Base-by-base conservation (phyloP, 2,797 vertebrate species). In the Manis pentadactyla region DNA sequence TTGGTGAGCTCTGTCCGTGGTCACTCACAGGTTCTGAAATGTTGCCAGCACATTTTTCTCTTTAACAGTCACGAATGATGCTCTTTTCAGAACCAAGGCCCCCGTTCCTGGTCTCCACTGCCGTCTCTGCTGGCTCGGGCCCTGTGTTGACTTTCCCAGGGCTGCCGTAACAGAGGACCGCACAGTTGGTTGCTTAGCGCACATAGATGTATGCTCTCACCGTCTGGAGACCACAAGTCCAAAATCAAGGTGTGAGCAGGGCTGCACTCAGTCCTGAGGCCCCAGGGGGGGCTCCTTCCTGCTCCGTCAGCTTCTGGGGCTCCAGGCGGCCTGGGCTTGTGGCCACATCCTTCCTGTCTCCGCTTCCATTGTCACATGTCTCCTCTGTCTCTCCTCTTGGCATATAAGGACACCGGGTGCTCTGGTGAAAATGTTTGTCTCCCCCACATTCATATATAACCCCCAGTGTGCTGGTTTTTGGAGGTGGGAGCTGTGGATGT, bases 1-100 rank as follows among this genome's bases (percentile, higher is more conserved):
- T 83, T 49, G 19, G 29, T 7, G 31, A 18, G 42, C 61, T 34
- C 19, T 2, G 8, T 23, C 8, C 31, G 11, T 34, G 81, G 12
- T n/a, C 4, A 59, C 31, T 51, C 2, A 34, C 31, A 0, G 0
- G 7, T n/a, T 15, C 31, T 25, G 21, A 1, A 51, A 1, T 11
- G 8, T 11, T 23, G 42, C 21, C 42, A 11, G 42, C 46, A 4
- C 21, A 7, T 2, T 23, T 27, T 68, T 53, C 5, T 0, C 25
- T 4, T 29, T 68, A 19, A 1, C 5, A 0, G 15, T 37, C 23
- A 27, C 29, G 23, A 37, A 29, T 51, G 27, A 2, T 2, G 9
- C 15, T 5, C 14, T 53, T 29, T 71, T 42, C 11, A 46, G 59
- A 14, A 19, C 23, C 57, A 23, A 4, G 39, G 27, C 39, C 42